A percentile compares a stretch with the other conserved stretches of the same genome.
These are phyloP conservation scores for Anagrus nilaparvatae DNA, from an alignment of 1,140 invertebrate species.

Conservation along the genomic window DNA sequence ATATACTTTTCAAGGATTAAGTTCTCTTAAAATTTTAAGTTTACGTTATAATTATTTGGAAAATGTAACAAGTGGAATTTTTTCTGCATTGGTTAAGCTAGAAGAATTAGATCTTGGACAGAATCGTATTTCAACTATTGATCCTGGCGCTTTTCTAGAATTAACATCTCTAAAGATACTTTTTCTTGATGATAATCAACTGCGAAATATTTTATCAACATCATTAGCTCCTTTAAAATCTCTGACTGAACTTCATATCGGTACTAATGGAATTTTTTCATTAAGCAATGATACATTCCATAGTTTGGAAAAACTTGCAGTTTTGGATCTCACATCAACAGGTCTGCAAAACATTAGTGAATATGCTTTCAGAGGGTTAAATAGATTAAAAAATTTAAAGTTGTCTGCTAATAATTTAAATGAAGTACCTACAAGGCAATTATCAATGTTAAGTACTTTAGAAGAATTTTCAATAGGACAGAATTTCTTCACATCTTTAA, in stretches of 20 bases:
- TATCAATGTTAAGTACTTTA: constrained; percentile 56
- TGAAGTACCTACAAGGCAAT: constrained; percentile 62
- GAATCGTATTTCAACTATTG: constrained; percentile 74
- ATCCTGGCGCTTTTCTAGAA: constrained; percentile 67
- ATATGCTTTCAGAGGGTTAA: constrained; percentile 64
- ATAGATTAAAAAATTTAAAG: constrained; percentile 60
- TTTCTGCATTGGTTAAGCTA: constrained; percentile 61
- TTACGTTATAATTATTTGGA: constrained; percentile 74
- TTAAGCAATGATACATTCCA: constrained; percentile 66
- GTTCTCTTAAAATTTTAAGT: constrained; percentile 66
- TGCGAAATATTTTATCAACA: constrained; percentile 61
- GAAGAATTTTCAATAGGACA: constrained; percentile 74
- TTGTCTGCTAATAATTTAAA: constrained; percentile 67
- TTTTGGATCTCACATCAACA: constrained; percentile 70
- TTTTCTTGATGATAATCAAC: constrained; percentile 75
- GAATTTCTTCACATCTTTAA: constrained; percentile 62
- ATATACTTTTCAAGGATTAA: constrained; percentile 68
- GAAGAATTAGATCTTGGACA: constrained; percentile 79
- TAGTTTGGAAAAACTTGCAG: constrained; percentile 59
- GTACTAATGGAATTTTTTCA: constrained; percentile 66
- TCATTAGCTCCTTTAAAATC: constrained; percentile 60
- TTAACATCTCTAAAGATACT: constrained; percentile 63
- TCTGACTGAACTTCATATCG: constrained; percentile 73
- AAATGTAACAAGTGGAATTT: constrained; percentile 63
- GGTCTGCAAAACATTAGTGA: constrained; percentile 65